These are phyloP conservation scores for Kuschelorhynchus macadamiae DNA, from an alignment of 2,888 invertebrate species.

Conservation along the genomic window DNA sequence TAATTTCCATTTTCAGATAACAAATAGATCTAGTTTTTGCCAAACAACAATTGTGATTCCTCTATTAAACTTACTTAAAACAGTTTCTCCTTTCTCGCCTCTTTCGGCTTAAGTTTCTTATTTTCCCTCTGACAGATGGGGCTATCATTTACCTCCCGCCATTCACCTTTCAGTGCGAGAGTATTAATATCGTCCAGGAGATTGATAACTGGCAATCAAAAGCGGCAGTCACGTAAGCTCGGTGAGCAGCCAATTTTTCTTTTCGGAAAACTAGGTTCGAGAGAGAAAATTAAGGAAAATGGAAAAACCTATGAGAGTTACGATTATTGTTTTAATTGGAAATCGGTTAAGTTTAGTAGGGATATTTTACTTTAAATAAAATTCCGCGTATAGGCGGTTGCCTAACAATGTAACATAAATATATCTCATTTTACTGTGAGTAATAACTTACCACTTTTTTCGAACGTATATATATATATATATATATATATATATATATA, in stretches of 20 bases:
- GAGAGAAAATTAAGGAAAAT: not conserved
- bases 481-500: too few relatives aligned
- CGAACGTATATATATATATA: too few relatives aligned
- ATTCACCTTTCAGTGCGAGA: constrained; percentile 53
- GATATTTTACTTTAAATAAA: too few relatives aligned
- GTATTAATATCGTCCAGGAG: constrained; percentile 48
- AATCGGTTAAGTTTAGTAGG: too few relatives aligned
- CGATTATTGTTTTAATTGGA: not conserved
- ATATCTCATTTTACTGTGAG: too few relatives aligned
- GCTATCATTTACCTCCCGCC: constrained; percentile 65
- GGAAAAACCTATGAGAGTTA: not conserved
- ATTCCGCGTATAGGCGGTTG: too few relatives aligned
- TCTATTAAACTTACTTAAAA: not conserved
- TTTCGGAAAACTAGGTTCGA: constrained; percentile 10
- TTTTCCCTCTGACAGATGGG: constrained; percentile 62
- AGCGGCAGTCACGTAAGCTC: constrained; percentile 42
- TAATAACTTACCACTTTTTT: too few relatives aligned
- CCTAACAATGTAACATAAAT: too few relatives aligned
- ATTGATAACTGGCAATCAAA: constrained; percentile 49
- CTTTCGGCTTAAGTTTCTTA: constrained; percentile 22
- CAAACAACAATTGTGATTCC: too few relatives aligned
- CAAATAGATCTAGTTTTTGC: too few relatives aligned
- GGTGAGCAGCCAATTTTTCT: constrained; percentile 30
- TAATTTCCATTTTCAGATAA: too few relatives aligned
- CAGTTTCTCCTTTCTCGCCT: constrained; percentile 20